Conservation (phyloP, 1,140 invertebrate genomes). For the Atta colombica region DNA sequence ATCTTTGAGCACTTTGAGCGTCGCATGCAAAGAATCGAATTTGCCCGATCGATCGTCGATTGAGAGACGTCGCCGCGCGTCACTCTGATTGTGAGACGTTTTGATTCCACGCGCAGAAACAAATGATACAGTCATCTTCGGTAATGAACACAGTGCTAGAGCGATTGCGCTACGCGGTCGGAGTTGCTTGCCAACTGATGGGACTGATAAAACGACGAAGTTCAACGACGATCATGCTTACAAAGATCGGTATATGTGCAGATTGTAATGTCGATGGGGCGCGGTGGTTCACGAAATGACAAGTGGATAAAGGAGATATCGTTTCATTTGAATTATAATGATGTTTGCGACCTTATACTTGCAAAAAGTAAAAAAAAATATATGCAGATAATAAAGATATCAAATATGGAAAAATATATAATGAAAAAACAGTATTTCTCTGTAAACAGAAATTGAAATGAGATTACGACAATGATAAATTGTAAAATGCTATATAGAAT, state of each 20-base stretch:
- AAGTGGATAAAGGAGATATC: conserved; percentile 35
- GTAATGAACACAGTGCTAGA: conserved; percentile 63
- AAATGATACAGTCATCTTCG: conserved; percentile 67
- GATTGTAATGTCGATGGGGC: conserved; percentile 26
- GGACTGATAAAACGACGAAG: conserved; percentile 36
- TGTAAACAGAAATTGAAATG: not conserved
- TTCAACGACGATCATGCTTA: conserved; percentile 10
- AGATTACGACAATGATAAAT: not conserved
- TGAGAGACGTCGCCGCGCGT: conserved; percentile 38
- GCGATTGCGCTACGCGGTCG: conserved; percentile 18
- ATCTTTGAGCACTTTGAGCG: not conserved
- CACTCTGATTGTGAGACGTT: conserved; percentile 37
- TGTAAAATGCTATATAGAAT: too few relatives aligned
- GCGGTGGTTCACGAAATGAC: conserved; percentile 23
- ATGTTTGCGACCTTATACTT: not conserved
- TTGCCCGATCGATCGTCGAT: conserved; percentile 38
- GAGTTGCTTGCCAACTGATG: conserved; percentile 28
- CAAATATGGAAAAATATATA: not conserved
- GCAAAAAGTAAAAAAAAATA: not conserved
- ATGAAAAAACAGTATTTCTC: not conserved
- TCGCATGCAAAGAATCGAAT: conserved; percentile 10
- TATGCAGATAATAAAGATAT: not conserved
- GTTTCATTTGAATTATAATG: conserved; percentile 28
- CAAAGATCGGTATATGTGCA: not conserved
- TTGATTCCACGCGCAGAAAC: conserved; percentile 34